phyloP scores from a whole-genome alignment of 1,140 invertebrate species.

The Oncopeltus fasciatus region DNA sequence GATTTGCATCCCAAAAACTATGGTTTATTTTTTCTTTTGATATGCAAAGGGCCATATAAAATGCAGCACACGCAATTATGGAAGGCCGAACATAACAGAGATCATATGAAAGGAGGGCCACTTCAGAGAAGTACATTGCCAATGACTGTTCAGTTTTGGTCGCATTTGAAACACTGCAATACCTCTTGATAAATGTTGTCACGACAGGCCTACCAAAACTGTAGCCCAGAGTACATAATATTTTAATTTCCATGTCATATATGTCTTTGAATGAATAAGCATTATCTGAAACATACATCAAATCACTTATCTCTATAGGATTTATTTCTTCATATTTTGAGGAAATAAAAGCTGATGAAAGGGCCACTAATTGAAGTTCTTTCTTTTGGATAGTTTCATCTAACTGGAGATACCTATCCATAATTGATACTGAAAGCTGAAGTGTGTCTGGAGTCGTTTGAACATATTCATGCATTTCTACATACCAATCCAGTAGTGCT shows the following conservation, averaged over 20 bases:
- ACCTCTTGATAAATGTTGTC: slow-evolving; percentile 4
- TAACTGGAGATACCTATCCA: slow-evolving; percentile 76
- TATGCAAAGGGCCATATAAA: slow-evolving; percentile 48
- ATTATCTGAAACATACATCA: slow-evolving; percentile 81
- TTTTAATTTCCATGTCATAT: slow-evolving; percentile 67
- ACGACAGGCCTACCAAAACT: slow-evolving; percentile 59
- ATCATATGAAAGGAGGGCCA: slow-evolving; percentile 67
- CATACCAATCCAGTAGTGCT: slow-evolving; percentile 81
- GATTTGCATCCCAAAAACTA: background rate
- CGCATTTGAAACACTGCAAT: background rate
- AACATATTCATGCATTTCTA: slow-evolving; percentile 80
- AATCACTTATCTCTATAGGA: slow-evolving; percentile 65
- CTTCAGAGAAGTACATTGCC: slow-evolving; percentile 86
- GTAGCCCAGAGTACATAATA: slow-evolving; percentile 60
- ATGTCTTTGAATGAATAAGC: slow-evolving; percentile 67
- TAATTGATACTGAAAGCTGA: slow-evolving; percentile 70
- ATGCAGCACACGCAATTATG: slow-evolving; percentile 53
- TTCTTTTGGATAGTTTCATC: slow-evolving; percentile 42
- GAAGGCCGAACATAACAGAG: slow-evolving; percentile 71
- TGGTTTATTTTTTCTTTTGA: background rate
- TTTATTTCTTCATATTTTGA: slow-evolving; percentile 92
- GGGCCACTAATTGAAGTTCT: slow-evolving; percentile 75
- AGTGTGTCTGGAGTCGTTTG: slow-evolving; percentile 74
- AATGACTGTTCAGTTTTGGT: slow-evolving; percentile 63
- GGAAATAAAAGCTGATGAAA: slow-evolving; percentile 78